A percentile compares a stretch with the other conserved stretches of the same genome.
Evolutionary conservation across 2,888 invertebrate genomes (phyloP).

Genomic region (Heliconius erato): DNA sequence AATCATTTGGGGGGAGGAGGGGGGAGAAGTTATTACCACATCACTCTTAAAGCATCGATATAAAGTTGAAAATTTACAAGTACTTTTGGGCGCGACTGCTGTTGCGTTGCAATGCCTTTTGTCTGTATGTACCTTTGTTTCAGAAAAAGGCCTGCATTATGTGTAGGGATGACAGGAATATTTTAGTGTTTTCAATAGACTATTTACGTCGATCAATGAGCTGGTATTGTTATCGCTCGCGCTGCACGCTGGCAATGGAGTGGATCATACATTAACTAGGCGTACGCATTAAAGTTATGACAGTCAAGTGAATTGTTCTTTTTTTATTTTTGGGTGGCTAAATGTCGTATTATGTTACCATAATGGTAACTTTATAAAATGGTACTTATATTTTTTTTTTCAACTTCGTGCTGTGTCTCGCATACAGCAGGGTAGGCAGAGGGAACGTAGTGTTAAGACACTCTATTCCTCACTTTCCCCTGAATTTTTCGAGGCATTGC

Average conservation of each 20-base stretch:
- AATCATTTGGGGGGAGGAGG: conserved; percentile 52
- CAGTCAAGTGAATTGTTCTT: background rate
- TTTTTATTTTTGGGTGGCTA: background rate
- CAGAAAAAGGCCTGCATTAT: conserved; percentile 41
- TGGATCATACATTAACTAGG: background rate
- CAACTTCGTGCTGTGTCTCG: too few species aligned
- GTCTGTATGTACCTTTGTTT: conserved; percentile 49
- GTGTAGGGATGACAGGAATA: conserved; percentile 24
- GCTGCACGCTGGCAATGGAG: background rate
- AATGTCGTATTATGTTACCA: background rate
- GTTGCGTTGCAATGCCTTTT: conserved; percentile 19
- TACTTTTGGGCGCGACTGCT: conserved; percentile 20
- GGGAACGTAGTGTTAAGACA: too few species aligned
- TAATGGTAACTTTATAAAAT: background rate
- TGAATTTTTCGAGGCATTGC: too few species aligned
- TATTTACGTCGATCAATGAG: conserved; percentile 39
- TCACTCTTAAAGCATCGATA: conserved; percentile 43
- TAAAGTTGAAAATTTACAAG: conserved; percentile 44
- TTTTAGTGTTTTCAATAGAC: conserved; percentile 48
- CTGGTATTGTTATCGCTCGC: background rate
- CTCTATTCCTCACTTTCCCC: too few species aligned
- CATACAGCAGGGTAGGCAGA: too few species aligned
- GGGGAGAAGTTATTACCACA: background rate
- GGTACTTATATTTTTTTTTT: background rate
- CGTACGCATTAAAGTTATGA: background rate